Base-by-base conservation (phyloP, 2,113 vertebrate genomes). In the Ptyas mucosa region DNA sequence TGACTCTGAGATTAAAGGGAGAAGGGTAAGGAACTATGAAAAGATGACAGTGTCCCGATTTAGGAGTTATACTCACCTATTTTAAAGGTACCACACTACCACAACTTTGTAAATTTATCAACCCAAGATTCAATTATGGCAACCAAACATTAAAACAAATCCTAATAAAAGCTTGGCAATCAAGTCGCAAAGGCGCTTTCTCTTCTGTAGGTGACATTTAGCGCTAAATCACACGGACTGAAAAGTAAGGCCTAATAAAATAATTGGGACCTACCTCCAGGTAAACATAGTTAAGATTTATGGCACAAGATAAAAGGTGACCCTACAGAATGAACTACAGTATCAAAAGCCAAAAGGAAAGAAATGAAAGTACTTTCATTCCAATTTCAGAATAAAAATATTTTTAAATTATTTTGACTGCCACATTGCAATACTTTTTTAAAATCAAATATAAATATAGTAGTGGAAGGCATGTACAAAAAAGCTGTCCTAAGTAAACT, bases 391-490 rank as follows among this genome's bases (percentile, higher is more conserved):
- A 95, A 43, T 91, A 51, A 46, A 89, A 57, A 90, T 87, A 23
- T 52, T 26, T 87, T 51, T 18, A 52, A 87, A 51, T 58, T 93
- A 93, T 92, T 39, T 87, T 75, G 86, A 57, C 90, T 9, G 23
- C 26, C 89, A 88, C 92, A n/a, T 93, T 34, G 89, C 87, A 92
- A 89, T 57, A 94, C 92, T 93, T 46, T 89, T 95, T 95, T 90
- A 34, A 26, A 26, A 14, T 21, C 92, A 91, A 85, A 29, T 61
- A 0, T 61, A 94, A 95, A 93, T 88, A 55, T 29, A 91, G 94
- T 91, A 34, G 92, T 54, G 53, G 21, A 93, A 51, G 51, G 46
- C 8, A 29, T 39, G 89, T 43, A n/a, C 23, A 88, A 92, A 75
- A 89, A 90, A 58, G 92, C 90, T 93, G 88, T 94, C 75, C 58